phyloP scores from a whole-genome alignment of 2,797 vertebrate genomes.

The Chrysolophus pictus region DNA sequence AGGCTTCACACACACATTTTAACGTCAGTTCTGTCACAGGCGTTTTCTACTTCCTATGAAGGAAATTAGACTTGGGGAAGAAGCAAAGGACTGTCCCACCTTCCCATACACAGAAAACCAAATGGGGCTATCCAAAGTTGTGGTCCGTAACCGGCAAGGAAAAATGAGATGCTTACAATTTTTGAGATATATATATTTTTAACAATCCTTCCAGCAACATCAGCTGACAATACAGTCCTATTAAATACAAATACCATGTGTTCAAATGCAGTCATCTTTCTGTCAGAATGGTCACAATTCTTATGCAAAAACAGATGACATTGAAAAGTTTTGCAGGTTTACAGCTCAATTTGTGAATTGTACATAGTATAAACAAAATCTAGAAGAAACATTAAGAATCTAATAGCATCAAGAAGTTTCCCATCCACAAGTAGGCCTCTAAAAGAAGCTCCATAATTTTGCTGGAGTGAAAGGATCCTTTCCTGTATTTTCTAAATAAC shows the following conservation, averaged over 20 bases:
- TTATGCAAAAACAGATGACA: not conserved
- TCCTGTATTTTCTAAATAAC: not conserved
- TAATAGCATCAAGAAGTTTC: not conserved
- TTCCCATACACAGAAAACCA: not conserved
- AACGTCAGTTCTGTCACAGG: not conserved
- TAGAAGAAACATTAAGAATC: not conserved
- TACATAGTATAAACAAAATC: not conserved
- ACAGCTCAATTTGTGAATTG: not conserved
- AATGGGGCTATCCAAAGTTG: fast-evolving
- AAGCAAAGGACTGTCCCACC: not conserved
- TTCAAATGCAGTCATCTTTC: not conserved
- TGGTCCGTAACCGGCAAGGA: not conserved
- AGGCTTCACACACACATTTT: not conserved
- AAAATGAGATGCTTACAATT: not conserved
- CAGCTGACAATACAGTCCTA: not conserved
- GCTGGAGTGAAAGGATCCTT: not conserved
- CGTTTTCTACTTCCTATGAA: not conserved
- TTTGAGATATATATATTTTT: not conserved
- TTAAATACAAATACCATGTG: not conserved
- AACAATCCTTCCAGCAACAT: not conserved
- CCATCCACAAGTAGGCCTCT: not conserved
- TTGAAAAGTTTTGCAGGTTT: not conserved
- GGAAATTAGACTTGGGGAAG: not conserved
- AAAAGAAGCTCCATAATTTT: not conserved
- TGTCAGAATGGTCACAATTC: not conserved